Evolutionary conservation across 1,140 invertebrate genomes (phyloP), one percentile per base, ranked within the genome.

Genomic region (Dendrolimus kikuchii): DNA sequence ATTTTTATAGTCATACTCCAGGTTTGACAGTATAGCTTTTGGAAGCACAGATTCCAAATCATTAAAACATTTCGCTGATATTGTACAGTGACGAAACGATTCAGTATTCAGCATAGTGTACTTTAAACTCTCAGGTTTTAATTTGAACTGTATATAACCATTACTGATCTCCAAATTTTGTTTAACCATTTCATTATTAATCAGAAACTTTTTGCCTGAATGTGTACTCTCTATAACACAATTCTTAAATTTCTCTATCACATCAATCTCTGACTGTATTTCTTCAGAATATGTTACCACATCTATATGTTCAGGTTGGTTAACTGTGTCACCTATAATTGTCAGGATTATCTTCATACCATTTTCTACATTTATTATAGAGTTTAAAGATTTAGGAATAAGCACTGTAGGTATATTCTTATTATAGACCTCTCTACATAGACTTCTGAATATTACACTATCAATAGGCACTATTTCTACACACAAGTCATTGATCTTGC

Each of bases 61-160:
- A 69, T 53, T 65, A 57, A 74, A 67, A 8, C 89, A 86, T 58
- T 87, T 88, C 0, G 89, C 81, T 53, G 89, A 79, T 4, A 92
- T 74, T 47, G 82, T 88, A 48, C 89, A 82, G 45, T 89, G 83
- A 50, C 89, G 84, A 4, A 93, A 78, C 44, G 89, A 88, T 48
- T 88, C 80, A 2, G 86, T 77, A 70, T 92, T 89, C n/a, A 93
- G 68, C 39, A 90, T 82, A 51, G 89, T 90, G 61, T 90, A 91
- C 41, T 87, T 82, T 50, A 90, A 87, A 38, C 80, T 77, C 7
- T 89, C 84, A 2, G 92, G 92, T 58, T 84, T 75, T 37, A 93
- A 86, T 64, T 89, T 90, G 5, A 86, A 82, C 53, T 72, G 74
- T 37, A 86, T 40, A 57, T 81, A 89, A 0, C 89, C 88, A 44